These are phyloP conservation scores for Scartelaos histophorus DNA, from an alignment of 2,113 vertebrate species.

Conservation along the genomic window DNA sequence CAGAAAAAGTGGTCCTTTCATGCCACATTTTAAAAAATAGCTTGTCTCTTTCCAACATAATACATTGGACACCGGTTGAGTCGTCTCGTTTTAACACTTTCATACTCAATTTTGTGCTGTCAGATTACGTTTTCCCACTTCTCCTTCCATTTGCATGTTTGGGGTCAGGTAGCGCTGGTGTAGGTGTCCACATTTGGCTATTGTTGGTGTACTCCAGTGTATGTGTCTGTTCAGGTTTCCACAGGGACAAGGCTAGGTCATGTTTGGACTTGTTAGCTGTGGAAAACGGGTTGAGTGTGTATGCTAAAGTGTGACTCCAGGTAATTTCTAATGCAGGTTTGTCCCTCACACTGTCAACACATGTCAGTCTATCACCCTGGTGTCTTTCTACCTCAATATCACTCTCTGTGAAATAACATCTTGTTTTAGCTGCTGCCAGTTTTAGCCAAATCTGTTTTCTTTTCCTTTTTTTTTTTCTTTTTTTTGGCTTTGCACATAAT, in stretches of 20 bases:
- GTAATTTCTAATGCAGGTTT: conserved; percentile 54
- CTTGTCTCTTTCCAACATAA: conserved; percentile 2
- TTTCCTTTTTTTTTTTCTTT: neutral
- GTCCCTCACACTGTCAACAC: conserved; percentile 43
- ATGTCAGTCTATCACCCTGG: conserved; percentile 25
- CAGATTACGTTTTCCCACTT: conserved; percentile 14
- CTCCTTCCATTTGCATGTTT: conserved; percentile 45
- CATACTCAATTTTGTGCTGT: conserved; percentile 29
- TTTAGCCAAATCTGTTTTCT: neutral
- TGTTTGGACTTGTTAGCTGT: conserved; percentile 72
- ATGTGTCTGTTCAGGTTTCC: conserved; percentile 61
- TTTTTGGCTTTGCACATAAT: conserved; percentile 11
- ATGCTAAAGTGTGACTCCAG: conserved; percentile 59
- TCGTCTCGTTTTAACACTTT: conserved; percentile 9
- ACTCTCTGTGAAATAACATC: neutral
- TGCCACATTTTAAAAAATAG: neutral
- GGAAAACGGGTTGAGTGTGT: conserved; percentile 57
- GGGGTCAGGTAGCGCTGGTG: conserved; percentile 50
- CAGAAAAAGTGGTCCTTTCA: neutral
- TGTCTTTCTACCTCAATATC: conserved; percentile 4
- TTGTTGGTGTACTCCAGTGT: conserved; percentile 47
- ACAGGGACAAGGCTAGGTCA: conserved; percentile 67
- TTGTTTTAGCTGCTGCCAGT: neutral
- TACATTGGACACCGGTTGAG: conserved; percentile 6
- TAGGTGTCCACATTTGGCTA: conserved; percentile 58